These are phyloP conservation scores for Nomada goodeniana DNA, from an alignment of 2,888 invertebrate genomes.

Conservation along the genomic window DNA sequence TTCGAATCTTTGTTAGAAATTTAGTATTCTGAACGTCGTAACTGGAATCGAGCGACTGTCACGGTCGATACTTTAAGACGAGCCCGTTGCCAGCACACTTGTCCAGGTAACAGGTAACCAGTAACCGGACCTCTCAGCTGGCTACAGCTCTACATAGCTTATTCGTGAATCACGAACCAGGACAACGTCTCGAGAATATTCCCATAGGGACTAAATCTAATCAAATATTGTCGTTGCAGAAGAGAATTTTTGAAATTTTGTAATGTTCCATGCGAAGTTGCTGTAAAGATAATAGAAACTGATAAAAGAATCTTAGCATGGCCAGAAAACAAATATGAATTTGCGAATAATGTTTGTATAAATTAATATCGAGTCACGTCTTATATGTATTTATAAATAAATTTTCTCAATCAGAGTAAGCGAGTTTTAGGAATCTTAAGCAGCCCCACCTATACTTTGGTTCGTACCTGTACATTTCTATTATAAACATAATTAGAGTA, in stretches of 20 bases:
- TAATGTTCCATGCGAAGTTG: too few species aligned
- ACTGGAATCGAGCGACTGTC: constrained; percentile 35
- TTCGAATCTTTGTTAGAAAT: constrained; percentile 7
- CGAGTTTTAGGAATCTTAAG: too few species aligned
- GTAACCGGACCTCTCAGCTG: constrained; percentile 67
- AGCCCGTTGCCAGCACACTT: constrained; percentile 57
- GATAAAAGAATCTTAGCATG: too few species aligned
- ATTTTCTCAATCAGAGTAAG: too few species aligned
- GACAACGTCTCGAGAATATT: constrained; percentile 55
- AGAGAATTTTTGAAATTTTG: neutral
- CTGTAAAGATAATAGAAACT: too few species aligned
- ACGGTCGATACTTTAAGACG: constrained; percentile 53
- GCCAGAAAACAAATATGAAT: too few species aligned
- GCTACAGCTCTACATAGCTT: constrained; percentile 61
- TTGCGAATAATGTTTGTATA: too few species aligned
- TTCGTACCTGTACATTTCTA: neutral
- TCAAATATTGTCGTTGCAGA: neutral
- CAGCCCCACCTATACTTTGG: neutral
- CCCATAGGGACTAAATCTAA: constrained; percentile 19
- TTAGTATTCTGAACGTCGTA: neutral
- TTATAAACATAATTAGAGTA: neutral
- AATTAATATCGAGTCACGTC: too few species aligned
- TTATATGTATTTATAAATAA: too few species aligned
- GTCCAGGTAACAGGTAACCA: constrained; percentile 66
- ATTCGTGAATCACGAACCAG: constrained; percentile 64